A percentile compares a stretch with the other conserved stretches of the same genome.
phyloP scores from a whole-genome alignment of 2,888 invertebrate species.

The Rotaria sp. region DNA sequence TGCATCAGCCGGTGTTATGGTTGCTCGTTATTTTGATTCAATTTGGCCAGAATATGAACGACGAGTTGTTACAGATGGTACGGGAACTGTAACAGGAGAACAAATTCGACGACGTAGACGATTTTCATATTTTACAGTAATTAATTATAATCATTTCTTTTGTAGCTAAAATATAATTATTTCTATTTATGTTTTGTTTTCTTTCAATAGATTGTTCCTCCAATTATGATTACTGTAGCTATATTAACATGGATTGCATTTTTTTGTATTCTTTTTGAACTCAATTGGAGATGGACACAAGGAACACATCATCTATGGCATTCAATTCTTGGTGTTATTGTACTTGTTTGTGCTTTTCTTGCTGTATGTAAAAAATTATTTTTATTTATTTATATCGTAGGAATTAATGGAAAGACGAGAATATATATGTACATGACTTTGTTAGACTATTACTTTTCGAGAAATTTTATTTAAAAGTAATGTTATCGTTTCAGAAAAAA shows the following conservation, averaged over 20 bases:
- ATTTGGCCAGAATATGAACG: conserved; percentile 37
- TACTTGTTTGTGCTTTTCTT: conserved; percentile 34
- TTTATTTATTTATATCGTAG: background rate
- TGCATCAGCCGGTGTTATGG: conserved; percentile 36
- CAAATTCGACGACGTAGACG: background rate
- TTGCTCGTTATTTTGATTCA: conserved; percentile 38
- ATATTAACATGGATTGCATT: conserved; percentile 37
- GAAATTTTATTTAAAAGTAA: no score
- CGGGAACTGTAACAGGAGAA: background rate
- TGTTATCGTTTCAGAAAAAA: no score
- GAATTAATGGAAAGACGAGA: no score
- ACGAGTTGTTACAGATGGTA: background rate
- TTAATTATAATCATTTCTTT: background rate
- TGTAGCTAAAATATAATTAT: background rate
- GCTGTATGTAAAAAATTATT: conserved; percentile 15
- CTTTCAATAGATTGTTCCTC: conserved; percentile 16
- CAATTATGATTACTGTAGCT: conserved; percentile 32
- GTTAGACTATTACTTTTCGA: no score
- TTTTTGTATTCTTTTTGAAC: conserved; percentile 35
- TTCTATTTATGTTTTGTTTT: background rate
- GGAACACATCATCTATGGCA: conserved; percentile 34
- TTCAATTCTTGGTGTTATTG: conserved; percentile 39
- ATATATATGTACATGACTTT: no score
- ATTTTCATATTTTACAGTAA: background rate
- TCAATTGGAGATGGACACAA: conserved; percentile 38